Percentiles rank a stretch among this genome's conserved stretches.
These are phyloP conservation scores for Myripristis murdjan DNA, from an alignment of 2,797 vertebrate species.

Conservation along the genomic window DNA sequence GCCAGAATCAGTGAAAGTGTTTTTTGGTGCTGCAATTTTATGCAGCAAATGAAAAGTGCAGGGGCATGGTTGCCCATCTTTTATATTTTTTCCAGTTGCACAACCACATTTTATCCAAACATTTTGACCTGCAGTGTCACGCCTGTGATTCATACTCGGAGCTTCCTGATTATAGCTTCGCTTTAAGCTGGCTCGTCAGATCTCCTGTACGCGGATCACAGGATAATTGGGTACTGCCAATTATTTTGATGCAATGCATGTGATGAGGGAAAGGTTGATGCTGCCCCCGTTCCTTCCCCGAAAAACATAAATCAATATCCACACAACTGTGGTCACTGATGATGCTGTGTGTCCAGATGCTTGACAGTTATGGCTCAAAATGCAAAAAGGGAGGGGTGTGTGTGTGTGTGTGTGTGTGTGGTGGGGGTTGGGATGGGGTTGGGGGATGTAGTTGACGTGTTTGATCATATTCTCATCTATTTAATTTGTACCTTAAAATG, in stretches of 20 bases:
- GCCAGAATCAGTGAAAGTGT: background rate
- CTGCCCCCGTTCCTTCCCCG: slow-evolving; percentile 38
- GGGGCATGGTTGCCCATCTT: slow-evolving; percentile 7
- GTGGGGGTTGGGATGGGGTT: slow-evolving; percentile 1
- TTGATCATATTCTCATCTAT: slow-evolving; percentile 8
- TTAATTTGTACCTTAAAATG: background rate
- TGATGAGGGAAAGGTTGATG: slow-evolving; percentile 66
- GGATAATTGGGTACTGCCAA: slow-evolving; percentile 79
- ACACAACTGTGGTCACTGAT: slow-evolving; percentile 54
- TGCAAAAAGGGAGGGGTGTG: slow-evolving; percentile 1
- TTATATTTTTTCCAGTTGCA: slow-evolving; percentile 11
- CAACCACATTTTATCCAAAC: slow-evolving; percentile 40
- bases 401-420: background rate
- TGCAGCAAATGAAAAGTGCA: slow-evolving; percentile 16
- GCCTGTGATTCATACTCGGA: slow-evolving; percentile 66
- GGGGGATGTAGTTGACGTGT: background rate
- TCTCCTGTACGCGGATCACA: slow-evolving; percentile 73
- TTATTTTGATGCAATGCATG: slow-evolving; percentile 77
- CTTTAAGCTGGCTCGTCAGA: slow-evolving; percentile 68
- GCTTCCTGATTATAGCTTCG: slow-evolving; percentile 69
- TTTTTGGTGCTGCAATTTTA: slow-evolving; percentile 6
- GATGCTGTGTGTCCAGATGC: slow-evolving; percentile 31
- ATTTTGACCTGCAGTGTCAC: slow-evolving; percentile 57
- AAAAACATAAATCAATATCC: slow-evolving; percentile 62
- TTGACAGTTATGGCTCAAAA: slow-evolving; percentile 35